Conservation (phyloP, 2,113 vertebrate species). For the Ptyas mucosa region DNA sequence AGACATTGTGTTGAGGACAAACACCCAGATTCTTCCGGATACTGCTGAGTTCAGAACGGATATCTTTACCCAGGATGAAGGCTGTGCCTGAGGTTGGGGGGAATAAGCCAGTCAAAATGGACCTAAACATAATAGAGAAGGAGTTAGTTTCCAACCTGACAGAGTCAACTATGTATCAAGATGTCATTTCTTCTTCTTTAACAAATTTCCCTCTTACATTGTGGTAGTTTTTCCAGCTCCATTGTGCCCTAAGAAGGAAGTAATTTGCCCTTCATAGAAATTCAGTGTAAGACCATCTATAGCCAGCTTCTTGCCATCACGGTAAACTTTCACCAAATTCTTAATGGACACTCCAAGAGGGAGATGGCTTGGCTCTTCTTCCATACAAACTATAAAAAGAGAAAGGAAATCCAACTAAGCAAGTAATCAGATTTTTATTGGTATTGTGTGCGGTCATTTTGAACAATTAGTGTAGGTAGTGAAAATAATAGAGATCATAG, state of each 20-base stretch:
- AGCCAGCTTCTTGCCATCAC: slow-evolving; percentile 89
- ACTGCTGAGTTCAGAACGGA: slow-evolving; percentile 83
- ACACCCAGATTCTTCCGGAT: slow-evolving; percentile 93
- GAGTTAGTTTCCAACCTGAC: not conserved
- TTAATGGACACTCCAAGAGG: slow-evolving; percentile 90
- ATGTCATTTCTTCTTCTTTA: not conserved
- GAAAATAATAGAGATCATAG: not conserved
- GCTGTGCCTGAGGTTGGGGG: slow-evolving; percentile 94
- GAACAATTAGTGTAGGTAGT: not conserved
- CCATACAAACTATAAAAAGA: slow-evolving; percentile 79
- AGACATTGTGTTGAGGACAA: slow-evolving; percentile 95
- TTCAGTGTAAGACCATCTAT: slow-evolving; percentile 91
- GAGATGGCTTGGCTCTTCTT: slow-evolving; percentile 90
- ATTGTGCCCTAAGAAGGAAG: slow-evolving; percentile 95
- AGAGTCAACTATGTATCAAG: not conserved
- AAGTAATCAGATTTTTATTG: not conserved
- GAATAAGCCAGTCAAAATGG: slow-evolving; percentile 93
- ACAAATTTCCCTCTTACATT: slow-evolving; percentile 78
- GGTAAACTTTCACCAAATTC: slow-evolving; percentile 93
- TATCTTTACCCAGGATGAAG: slow-evolving; percentile 93
- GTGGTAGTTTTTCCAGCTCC: slow-evolving; percentile 98
- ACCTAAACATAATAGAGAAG: slow-evolving; percentile 72
- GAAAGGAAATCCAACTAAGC: slow-evolving; percentile 6
- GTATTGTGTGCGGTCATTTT: slow-evolving; percentile 24
- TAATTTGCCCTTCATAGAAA: slow-evolving; percentile 97